Evolutionary conservation across 2,113 vertebrate species (phyloP), one percentile per base, ranked within the genome.

Genomic region (Saimiri boliviensis): DNA sequence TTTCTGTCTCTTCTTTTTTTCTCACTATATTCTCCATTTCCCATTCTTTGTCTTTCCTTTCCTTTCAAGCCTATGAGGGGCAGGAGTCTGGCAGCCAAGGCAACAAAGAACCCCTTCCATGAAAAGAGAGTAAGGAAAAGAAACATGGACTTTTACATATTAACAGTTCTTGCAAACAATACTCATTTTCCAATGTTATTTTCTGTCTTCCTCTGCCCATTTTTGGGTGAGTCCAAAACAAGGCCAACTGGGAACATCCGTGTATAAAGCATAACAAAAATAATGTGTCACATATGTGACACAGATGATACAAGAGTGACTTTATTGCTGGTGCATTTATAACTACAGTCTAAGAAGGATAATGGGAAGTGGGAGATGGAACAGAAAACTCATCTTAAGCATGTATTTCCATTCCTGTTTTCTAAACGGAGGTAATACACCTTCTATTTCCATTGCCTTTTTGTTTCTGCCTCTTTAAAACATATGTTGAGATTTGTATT

Each of bases 401-500:
- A 89, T 10, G 9, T 17, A 10, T 71, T 86, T 73, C 12, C 27
- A 54, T 85, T 80, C 30, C 35, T 86, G 12, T 56, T 87, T 86
- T 89, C 47, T 76, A 86, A 76, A 37, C 23, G 70, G 19, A 89
- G 42, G 1, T 45, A 88, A 68, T n/a, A 17, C 35, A 68, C 12
- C 23, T 88, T 71, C 14, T 32, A 42, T 73, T 95, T 94, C 21
- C 49, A 35, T 14, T 47, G n/a, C 11, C 16, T 92, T 74, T 68
- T 77, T 85, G 76, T 73, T 91, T 86, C 68, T 89, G 68, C 35
- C 49, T 89, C 60, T 97, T 93, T 88, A 95, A 96, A 74, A 52
- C 37, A 40, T 45, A 95, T 95, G 49, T 92, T 91, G 74, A 94
- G 63, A 83, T 91, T 96, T 81, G 54, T 92, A 47, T 91, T 95